phyloP scores from a whole-genome alignment of 2,888 invertebrate species.

The Dyspetes luteomarginatus region DNA sequence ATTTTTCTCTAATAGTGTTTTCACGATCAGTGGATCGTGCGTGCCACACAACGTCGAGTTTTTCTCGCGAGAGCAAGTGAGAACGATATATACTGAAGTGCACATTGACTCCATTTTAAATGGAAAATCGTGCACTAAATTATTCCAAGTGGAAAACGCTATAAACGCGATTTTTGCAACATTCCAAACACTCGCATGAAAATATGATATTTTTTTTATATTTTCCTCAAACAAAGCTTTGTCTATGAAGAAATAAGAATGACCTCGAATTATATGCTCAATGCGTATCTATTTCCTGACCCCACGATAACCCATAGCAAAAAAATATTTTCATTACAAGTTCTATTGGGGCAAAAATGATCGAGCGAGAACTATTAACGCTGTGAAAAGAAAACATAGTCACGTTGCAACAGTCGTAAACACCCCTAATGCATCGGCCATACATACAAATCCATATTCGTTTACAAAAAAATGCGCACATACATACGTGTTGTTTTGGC shows the following conservation, averaged over 20 bases:
- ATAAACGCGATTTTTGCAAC: too few species aligned
- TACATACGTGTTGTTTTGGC: neutral
- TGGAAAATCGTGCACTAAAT: too few species aligned
- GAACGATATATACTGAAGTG: too few species aligned
- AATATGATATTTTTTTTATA: neutral
- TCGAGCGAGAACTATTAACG: neutral
- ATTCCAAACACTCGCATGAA: neutral
- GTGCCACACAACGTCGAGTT: too few species aligned
- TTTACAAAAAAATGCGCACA: slow-evolving; percentile 18
- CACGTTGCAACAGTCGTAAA: slow-evolving; percentile 19
- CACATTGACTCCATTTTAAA: too few species aligned
- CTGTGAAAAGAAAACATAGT: slow-evolving; percentile 19
- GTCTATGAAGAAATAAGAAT: neutral
- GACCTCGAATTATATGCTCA: slow-evolving; percentile 7
- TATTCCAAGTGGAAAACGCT: too few species aligned
- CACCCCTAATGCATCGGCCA: slow-evolving; percentile 8
- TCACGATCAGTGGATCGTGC: too few species aligned
- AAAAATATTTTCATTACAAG: slow-evolving; percentile 2
- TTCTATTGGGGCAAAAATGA: neutral
- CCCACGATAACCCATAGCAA: slow-evolving; percentile 40
- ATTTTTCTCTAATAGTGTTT: too few species aligned
- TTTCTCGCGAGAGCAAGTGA: too few species aligned
- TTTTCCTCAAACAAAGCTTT: neutral
- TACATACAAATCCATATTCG: neutral
- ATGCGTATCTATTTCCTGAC: slow-evolving; percentile 15